Percentiles rank a stretch among this genome's conserved stretches.
These are phyloP conservation scores for Drosophila formosana DNA, from an alignment of 2,888 invertebrate genomes.

Conservation along the genomic window DNA sequence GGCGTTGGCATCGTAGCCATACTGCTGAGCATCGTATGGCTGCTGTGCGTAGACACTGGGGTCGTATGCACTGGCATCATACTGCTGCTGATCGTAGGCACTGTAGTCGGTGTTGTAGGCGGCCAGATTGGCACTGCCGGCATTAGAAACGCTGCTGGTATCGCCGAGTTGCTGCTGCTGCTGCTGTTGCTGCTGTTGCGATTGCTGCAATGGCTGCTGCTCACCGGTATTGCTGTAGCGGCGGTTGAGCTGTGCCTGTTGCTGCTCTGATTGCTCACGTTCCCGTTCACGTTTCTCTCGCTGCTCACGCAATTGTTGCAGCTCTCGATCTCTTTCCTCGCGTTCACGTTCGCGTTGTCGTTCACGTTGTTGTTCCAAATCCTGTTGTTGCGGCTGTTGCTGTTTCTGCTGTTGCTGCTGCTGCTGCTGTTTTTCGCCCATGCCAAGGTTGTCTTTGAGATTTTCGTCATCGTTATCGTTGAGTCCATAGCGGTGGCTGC, in stretches of 20 bases:
- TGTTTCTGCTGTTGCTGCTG: conserved; percentile 71
- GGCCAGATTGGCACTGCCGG: conserved; percentile 65
- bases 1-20: conserved; percentile 67
- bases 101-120: conserved; percentile 82
- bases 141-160: conserved; percentile 56
- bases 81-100: conserved; percentile 83
- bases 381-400: conserved; percentile 63
- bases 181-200: conserved; percentile 35
- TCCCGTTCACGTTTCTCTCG: conserved; percentile 59
- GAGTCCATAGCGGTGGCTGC: conserved; percentile 75
- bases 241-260: conserved; percentile 51
- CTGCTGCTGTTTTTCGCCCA: conserved; percentile 83
- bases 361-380: conserved; percentile 55
- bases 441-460: conserved; percentile 84
- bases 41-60: conserved; percentile 76
- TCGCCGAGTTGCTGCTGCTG: conserved; percentile 49
- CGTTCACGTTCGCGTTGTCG: conserved; percentile 50
- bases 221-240: conserved; percentile 58
- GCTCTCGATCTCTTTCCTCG: conserved; percentile 61
- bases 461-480: conserved; percentile 84
- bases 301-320: conserved; percentile 60
- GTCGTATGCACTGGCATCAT: conserved; percentile 80
- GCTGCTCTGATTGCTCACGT: conserved; percentile 73
- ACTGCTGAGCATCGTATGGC: conserved; percentile 73
- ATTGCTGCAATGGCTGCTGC: conserved; percentile 14